A percentile compares a stretch with the other conserved stretches of the same genome.
Conservation (phyloP, 2,113 vertebrate species). For the Chauna torquata region DNA sequence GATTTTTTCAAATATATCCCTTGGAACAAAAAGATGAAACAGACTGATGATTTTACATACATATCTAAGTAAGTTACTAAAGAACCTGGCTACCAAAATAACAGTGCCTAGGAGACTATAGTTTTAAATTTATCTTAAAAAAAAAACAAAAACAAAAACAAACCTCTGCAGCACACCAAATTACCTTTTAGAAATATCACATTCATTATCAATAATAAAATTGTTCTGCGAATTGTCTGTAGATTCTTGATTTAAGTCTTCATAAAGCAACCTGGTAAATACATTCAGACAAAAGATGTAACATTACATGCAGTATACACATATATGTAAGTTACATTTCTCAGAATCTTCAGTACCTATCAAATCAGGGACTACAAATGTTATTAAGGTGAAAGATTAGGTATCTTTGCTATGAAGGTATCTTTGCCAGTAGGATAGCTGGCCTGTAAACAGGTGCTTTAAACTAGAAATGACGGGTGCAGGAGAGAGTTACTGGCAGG, state of each 20-base stretch:
- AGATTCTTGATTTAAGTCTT: not conserved
- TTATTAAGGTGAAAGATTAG: not conserved
- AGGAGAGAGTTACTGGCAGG: no score
- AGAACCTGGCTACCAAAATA: not conserved
- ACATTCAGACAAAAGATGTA: not conserved
- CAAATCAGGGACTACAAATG: not conserved
- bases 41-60: not conserved
- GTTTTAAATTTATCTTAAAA: not conserved
- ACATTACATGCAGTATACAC: not conserved
- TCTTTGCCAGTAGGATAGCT: no score
- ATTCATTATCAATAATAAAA: no score
- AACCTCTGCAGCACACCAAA: no score
- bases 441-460: no score
- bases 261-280: not conserved
- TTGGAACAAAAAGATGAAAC: no score
- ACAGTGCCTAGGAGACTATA: not conserved
- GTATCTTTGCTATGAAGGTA: no score
- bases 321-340: not conserved
- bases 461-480: no score
- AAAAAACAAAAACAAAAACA: no score
- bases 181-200: not conserved
- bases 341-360: not conserved
- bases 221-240: not conserved
- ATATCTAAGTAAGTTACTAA: not conserved
- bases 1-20: no score